Conservation (phyloP, 2,888 invertebrate genomes). For the Morinoia aosen region DNA sequence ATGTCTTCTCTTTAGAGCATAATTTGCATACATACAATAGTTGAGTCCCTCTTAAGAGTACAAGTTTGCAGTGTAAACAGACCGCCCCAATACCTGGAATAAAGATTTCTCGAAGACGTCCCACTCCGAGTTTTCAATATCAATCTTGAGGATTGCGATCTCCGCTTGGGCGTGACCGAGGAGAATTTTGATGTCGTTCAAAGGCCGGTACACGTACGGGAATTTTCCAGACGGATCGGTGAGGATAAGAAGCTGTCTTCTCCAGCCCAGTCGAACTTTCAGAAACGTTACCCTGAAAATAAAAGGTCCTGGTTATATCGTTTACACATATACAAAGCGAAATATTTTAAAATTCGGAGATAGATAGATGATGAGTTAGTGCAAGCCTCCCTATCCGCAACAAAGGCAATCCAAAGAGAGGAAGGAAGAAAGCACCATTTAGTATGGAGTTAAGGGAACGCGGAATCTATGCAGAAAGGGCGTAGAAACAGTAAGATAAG, state of each 20-base stretch:
- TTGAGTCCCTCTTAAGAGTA: too few relatives aligned
- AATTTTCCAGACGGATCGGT: conserved; percentile 29
- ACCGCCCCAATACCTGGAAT: conserved; percentile 54
- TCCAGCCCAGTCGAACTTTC: conserved; percentile 40
- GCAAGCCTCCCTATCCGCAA: too few relatives aligned
- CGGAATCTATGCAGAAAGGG: too few relatives aligned
- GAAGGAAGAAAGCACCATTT: too few relatives aligned
- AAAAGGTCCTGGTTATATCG: background rate
- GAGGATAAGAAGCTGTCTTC: background rate
- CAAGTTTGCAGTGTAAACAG: background rate
- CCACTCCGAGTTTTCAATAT: conserved; percentile 63
- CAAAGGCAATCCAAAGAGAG: too few relatives aligned
- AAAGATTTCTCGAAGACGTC: conserved; percentile 56
- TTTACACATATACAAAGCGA: background rate
- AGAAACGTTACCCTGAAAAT: conserved; percentile 46
- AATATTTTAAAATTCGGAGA: too few relatives aligned
- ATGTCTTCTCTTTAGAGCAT: too few relatives aligned
- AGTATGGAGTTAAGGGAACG: too few relatives aligned
- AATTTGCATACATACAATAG: too few relatives aligned
- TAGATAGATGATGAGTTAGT: too few relatives aligned
- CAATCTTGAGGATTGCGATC: conserved; percentile 60
- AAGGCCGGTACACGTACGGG: conserved; percentile 57
- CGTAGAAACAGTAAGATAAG: too few relatives aligned
- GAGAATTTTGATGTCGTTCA: conserved; percentile 49
- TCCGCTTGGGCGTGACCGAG: conserved; percentile 54